phyloP scores from a whole-genome alignment of 2,797 vertebrate genomes.

The Gallinago stenura region DNA sequence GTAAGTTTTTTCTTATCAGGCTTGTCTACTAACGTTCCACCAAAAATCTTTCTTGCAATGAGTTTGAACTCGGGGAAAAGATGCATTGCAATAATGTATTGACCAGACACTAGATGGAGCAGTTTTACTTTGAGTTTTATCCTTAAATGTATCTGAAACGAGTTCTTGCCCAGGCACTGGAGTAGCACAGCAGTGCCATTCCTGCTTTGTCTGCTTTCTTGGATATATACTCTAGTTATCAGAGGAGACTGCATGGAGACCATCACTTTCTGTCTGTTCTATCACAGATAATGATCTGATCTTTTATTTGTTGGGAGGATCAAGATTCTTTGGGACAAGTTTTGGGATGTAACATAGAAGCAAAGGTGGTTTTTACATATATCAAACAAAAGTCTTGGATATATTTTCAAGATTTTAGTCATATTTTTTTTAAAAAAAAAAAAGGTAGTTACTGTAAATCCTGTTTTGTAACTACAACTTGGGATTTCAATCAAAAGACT shows the following conservation, averaged over 20 bases:
- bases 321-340: not conserved
- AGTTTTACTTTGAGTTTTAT: not conserved
- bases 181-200: not conserved
- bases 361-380: not conserved
- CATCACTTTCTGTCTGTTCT: not conserved
- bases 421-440: not conserved
- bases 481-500: not conserved
- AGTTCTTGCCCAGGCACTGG: not conserved
- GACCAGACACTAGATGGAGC: slow-evolving; percentile 68
- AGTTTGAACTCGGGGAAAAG: not conserved
- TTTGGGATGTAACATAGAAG: not conserved
- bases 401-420: not conserved
- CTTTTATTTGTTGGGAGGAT: not conserved
- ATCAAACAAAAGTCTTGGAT: not conserved
- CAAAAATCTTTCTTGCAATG: fast-evolving
- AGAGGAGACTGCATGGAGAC: not conserved
- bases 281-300: not conserved
- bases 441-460: not conserved
- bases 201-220: not conserved
- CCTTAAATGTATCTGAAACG: not conserved
- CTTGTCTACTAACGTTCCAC: not conserved
- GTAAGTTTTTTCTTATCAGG: fast-evolving
- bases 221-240: not conserved
- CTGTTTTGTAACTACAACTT: not conserved
- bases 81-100: fast-evolving